Evolutionary conservation across 2,888 invertebrate species (phyloP).

Genomic region (Lucinisca nassula): DNA sequence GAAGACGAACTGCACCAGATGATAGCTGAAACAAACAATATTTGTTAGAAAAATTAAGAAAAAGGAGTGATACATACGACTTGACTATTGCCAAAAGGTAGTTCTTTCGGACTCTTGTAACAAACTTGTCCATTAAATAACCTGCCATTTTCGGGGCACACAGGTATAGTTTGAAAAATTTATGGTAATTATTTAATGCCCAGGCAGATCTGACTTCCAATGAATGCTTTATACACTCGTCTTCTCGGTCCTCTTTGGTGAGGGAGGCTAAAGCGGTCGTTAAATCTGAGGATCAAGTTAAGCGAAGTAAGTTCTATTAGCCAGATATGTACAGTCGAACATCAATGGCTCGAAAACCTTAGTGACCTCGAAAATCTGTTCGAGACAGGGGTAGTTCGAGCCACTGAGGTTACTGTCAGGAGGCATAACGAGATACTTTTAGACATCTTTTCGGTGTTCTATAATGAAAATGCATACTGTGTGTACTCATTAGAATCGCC

Average conservation of each 20-base stretch:
- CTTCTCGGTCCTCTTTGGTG: slow-evolving; percentile 92
- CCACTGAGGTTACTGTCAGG: too few relatives aligned
- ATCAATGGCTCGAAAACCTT: too few relatives aligned
- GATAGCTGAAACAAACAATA: background rate
- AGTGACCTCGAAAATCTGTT: too few relatives aligned
- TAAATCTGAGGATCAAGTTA: slow-evolving; percentile 91
- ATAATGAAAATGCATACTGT: too few relatives aligned
- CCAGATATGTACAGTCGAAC: too few relatives aligned
- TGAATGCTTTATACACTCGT: slow-evolving; percentile 95
- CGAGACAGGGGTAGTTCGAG: too few relatives aligned
- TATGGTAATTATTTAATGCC: slow-evolving; percentile 97
- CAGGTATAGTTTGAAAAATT: slow-evolving; percentile 96
- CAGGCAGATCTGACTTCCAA: slow-evolving; percentile 97
- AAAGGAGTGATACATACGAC: slow-evolving; percentile 94
- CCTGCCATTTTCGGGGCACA: slow-evolving; percentile 98
- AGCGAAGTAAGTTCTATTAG: too few relatives aligned
- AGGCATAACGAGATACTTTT: too few relatives aligned
- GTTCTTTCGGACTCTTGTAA: slow-evolving; percentile 96
- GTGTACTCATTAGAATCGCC: too few relatives aligned
- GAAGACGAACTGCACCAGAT: background rate
- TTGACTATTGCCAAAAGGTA: slow-evolving; percentile 97
- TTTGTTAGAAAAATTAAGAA: background rate
- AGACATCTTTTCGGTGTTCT: too few relatives aligned
- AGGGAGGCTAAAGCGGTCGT: slow-evolving; percentile 96
- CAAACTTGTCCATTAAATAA: slow-evolving; percentile 99